Evolutionary conservation across 2,888 invertebrate species (phyloP).

Genomic region (Petrophora chlorosata): DNA sequence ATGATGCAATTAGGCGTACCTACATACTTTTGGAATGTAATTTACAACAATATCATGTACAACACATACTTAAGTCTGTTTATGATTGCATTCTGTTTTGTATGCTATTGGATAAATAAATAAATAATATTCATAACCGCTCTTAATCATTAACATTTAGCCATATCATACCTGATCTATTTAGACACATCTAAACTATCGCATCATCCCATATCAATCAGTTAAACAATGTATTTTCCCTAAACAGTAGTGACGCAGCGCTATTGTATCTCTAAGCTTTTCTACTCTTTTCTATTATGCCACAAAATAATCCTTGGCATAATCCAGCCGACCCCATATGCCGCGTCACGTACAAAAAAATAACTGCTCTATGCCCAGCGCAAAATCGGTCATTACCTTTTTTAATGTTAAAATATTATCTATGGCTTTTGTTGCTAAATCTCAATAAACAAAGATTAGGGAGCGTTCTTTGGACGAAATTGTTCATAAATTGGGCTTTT

Average conservation of each 20-base stretch:
- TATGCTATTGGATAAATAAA: neutral
- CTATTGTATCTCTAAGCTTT: slow-evolving; percentile 14
- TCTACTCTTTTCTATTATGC: slow-evolving; percentile 24
- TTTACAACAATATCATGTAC: too few species aligned
- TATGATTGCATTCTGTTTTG: too few species aligned
- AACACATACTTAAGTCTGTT: too few species aligned
- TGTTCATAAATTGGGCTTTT: slow-evolving; percentile 42
- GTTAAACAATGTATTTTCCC: slow-evolving; percentile 14
- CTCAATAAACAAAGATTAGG: slow-evolving; percentile 72
- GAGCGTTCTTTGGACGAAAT: slow-evolving; percentile 35
- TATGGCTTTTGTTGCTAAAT: slow-evolving; percentile 34
- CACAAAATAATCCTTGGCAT: slow-evolving; percentile 39
- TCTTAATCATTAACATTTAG: slow-evolving; percentile 5
- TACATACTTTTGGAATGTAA: too few species aligned
- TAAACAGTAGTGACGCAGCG: slow-evolving; percentile 14
- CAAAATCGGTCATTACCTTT: slow-evolving; percentile 53
- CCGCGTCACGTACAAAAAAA: slow-evolving; percentile 58
- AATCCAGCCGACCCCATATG: slow-evolving; percentile 51
- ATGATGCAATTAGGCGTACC: too few species aligned
- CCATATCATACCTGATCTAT: slow-evolving; percentile 17
- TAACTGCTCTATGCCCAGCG: slow-evolving; percentile 29
- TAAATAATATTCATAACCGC: neutral
- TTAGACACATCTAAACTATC: slow-evolving; percentile 16
- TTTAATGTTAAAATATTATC: slow-evolving; percentile 48
- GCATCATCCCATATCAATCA: slow-evolving; percentile 23